These are phyloP conservation scores for Sebastes trivittatus DNA, from an alignment of 2,797 vertebrate species.

Conservation along the genomic window DNA sequence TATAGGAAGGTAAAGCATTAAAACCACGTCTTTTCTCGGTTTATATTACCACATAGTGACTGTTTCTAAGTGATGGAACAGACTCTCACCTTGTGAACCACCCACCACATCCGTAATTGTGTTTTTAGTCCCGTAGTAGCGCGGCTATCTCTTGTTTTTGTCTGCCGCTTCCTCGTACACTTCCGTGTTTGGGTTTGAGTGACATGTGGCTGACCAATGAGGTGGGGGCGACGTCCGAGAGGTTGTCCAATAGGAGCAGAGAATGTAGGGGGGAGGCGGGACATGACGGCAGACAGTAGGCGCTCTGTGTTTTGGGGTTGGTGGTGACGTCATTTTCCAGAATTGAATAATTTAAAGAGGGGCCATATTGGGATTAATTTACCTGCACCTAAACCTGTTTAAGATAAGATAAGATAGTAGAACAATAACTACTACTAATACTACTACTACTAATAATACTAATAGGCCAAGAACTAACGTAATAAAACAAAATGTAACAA, in stretches of 20 bases:
- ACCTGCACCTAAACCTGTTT: not conserved
- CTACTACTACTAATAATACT: too few relatives aligned
- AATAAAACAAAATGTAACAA: too few relatives aligned
- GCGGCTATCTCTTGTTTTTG: constrained; percentile 62
- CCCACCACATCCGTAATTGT: not conserved
- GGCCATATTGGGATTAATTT: not conserved
- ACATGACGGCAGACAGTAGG: not conserved
- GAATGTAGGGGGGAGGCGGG: constrained; percentile 23
- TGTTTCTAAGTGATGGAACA: not conserved
- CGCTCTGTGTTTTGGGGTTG: constrained; percentile 18
- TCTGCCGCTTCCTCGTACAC: constrained; percentile 72
- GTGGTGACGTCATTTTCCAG: constrained; percentile 45
- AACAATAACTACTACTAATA: too few relatives aligned
- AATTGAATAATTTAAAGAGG: not conserved
- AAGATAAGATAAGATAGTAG: too few relatives aligned
- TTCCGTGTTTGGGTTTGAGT: constrained; percentile 67
- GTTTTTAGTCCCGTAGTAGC: constrained; percentile 32
- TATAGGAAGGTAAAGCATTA: constrained; percentile 7
- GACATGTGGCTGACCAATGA: constrained; percentile 56
- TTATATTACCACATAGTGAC: not conserved
- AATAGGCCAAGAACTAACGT: too few relatives aligned
- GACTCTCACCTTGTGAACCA: constrained; percentile 1
- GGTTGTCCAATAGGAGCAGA: constrained; percentile 48
- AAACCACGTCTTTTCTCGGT: not conserved
- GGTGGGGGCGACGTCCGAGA: fast-evolving